Evolutionary conservation across 2,113 vertebrate genomes (phyloP).

Genomic region (Pycnonotus jocosus): DNA sequence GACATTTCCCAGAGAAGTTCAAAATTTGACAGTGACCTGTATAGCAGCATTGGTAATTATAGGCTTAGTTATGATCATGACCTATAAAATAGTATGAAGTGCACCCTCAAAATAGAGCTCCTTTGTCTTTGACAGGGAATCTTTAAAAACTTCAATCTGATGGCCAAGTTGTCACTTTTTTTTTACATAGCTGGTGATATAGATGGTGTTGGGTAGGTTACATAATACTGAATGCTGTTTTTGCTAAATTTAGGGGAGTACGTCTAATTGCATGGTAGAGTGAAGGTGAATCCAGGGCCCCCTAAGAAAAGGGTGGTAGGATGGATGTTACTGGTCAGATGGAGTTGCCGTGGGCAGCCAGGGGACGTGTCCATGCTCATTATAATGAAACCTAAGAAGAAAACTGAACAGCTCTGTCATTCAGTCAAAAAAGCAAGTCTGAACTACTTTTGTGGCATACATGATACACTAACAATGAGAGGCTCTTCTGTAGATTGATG

Average conservation of each 20-base stretch:
- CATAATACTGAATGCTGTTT: background rate
- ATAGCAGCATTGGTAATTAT: background rate
- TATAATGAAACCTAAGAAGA: background rate
- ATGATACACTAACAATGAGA: accelerated
- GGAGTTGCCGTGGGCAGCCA: background rate
- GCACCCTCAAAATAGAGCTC: background rate
- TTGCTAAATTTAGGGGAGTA: background rate
- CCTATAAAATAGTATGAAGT: background rate
- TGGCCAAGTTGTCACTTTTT: accelerated
- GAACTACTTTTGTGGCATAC: background rate
- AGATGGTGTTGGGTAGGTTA: background rate
- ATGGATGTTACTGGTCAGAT: background rate
- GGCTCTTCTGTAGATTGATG: background rate
- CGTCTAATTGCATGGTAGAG: accelerated
- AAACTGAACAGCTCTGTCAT: background rate
- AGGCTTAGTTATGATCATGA: background rate
- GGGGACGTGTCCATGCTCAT: accelerated
- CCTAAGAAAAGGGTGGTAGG: background rate
- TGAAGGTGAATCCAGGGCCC: background rate
- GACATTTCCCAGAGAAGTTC: background rate
- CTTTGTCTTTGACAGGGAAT: background rate
- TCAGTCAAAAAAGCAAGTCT: background rate
- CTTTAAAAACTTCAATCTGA: background rate
- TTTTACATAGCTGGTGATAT: background rate
- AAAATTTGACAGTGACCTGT: background rate